Base-by-base conservation (phyloP, 2,888 invertebrate species). In the Nysson spinosus region DNA sequence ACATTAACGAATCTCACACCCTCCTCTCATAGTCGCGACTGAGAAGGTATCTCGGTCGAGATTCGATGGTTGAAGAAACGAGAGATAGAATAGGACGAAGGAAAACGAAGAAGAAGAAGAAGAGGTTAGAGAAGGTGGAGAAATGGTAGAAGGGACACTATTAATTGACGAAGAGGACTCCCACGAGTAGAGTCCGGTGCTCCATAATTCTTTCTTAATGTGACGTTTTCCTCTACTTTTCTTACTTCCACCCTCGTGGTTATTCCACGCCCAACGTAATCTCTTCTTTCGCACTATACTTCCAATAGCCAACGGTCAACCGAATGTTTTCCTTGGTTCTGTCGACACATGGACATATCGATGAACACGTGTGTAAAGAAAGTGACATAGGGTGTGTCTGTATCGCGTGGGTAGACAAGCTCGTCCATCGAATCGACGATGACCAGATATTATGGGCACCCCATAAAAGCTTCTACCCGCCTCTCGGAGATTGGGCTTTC, bases 121-220 rank as follows among this genome's bases (percentile, higher is more conserved):
- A 39, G 34, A 22, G 16, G 35, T 4, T 11, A 26, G 44, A 11
- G 46, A 16, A 19, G 22, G 30, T 50, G 19, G 26, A 42, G 56
- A 19, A 39, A 19, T 40, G 22, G 46, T 26, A 37, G 24, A 62
- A 61, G 76, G 76, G 75, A 68, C 76, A 62, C 73, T 79, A 81
- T 84, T 85, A 85, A 85, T 85, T 81, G 85, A 83, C 76, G 77
- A 76, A 77, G 80, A 72, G 78, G 78, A 69, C 61, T 72, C 74
- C 74, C 77, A 57, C 63, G 78, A 71, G 74, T 69, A 69, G 69
- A 66, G 67, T 55, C 68, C 58, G 56, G 63, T 58, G 73, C 66
- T 76, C 80, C 79, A 85, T 85, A 86, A 85, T 81, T 87, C 85
- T 85, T 74, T 66, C 78, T 84, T 86, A 86, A 86, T 85, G 86